Conservation (phyloP, 2,113 vertebrate species). For the Psittacus erithacus region DNA sequence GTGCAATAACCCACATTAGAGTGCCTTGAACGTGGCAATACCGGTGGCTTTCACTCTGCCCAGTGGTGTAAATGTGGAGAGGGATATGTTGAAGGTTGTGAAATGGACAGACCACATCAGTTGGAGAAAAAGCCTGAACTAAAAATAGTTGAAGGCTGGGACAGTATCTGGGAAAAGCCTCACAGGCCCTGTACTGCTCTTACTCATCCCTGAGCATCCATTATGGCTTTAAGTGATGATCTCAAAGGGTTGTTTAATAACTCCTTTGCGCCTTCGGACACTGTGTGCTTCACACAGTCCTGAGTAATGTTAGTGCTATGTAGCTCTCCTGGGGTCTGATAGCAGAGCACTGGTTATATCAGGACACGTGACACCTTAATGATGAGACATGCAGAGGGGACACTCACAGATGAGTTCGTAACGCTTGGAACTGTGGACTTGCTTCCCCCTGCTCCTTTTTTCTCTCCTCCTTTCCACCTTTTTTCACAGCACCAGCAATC, state of each 20-base stretch:
- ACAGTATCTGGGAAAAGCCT: background rate
- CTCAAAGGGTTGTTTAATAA: background rate
- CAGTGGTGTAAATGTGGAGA: background rate
- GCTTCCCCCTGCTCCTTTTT: background rate
- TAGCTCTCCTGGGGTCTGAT: background rate
- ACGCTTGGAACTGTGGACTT: background rate
- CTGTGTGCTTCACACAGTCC: background rate
- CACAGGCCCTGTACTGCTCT: background rate
- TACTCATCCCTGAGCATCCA: background rate
- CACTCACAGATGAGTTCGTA: background rate
- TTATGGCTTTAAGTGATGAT: background rate
- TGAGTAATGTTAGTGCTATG: background rate
- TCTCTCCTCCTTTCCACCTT: background rate
- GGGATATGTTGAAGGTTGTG: background rate
- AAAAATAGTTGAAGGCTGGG: background rate
- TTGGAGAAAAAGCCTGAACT: background rate
- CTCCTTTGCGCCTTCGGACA: background rate
- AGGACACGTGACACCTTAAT: background rate
- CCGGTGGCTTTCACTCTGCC: background rate
- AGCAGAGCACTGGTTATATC: background rate
- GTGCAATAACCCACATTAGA: background rate
- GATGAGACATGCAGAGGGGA: background rate
- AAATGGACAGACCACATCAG: background rate
- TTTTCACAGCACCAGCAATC: background rate
- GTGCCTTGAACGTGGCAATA: background rate